These are phyloP conservation scores for Oncorhynchus masou DNA, from an alignment of 2,113 vertebrate species.

Conservation along the genomic window DNA sequence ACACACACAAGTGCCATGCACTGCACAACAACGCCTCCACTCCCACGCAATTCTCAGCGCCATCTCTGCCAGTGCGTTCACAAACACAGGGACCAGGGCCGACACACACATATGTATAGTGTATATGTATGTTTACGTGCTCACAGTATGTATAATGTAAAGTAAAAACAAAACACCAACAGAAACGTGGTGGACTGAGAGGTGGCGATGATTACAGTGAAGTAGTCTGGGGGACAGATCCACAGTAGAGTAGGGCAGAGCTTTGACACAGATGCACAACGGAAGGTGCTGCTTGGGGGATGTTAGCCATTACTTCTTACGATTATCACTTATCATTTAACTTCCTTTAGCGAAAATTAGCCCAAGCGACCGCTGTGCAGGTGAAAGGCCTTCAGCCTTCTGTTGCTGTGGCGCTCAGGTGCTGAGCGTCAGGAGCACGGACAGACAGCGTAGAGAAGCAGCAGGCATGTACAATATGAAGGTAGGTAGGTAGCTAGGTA, in stretches of 20 bases:
- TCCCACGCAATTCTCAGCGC: background rate
- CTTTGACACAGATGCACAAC: background rate
- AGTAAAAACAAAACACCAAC: background rate
- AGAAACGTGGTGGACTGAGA: background rate
- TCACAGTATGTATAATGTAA: background rate
- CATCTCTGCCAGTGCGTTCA: background rate
- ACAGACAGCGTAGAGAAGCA: background rate
- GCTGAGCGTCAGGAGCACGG: constrained; percentile 28
- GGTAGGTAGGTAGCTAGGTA: background rate
- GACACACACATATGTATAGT: background rate
- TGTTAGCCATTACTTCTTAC: background rate
- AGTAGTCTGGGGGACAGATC: background rate
- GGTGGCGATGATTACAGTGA: background rate
- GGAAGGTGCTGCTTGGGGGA: background rate
- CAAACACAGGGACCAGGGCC: background rate
- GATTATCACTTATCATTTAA: background rate
- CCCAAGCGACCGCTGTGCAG: background rate
- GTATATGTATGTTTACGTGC: background rate
- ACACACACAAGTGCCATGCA: constrained; percentile 38
- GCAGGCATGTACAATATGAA: background rate
- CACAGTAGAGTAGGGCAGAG: background rate
- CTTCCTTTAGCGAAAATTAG: background rate
- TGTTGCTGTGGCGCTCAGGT: background rate
- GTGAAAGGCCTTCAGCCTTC: background rate
- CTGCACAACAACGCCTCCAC: constrained; percentile 13